Evolutionary conservation across 2,797 vertebrate species (phyloP), one percentile per base, ranked within the genome.

Genomic region (Allobates femoralis): DNA sequence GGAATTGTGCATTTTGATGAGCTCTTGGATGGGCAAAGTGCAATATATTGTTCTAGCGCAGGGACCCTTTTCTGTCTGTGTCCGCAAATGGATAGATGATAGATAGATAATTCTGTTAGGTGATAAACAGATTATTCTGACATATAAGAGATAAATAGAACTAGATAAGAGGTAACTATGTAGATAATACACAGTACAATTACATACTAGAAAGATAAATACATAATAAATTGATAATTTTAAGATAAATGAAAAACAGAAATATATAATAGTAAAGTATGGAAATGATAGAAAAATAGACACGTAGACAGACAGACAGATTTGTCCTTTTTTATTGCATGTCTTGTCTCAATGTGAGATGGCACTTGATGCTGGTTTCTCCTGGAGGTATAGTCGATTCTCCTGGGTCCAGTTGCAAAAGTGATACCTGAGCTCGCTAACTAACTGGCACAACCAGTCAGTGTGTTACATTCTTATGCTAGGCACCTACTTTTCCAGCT

Each of bases 401-500:
- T 67, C 64, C 18, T 67, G 64, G 64, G 28, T 67, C 30, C 3
- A 28, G 19, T 64, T 66, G 30, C 62, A 66, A 66, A 23, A 69
- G 30, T 21, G 66, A 69, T 69, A 69, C 66, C 32, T 69, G 66
- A 37, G 30, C 66, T 16, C 21, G 34, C 6, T 8, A 69, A 37
- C n/a, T 37, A 69, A 19, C 30, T 69, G 32, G 66, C 66, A 69
- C 30, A 37, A 69, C 32, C 66, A 69, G 64, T 67, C 64, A 34
- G 66, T 34, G 16, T 34, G 34, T 69, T 37, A 69, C 32, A 69
- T 69, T 69, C 66, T 69, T 69, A 69, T 69, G 66, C 66, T 32
- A 67, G 30, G 30, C 30, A 19, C 30, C 64, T 34, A 67, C 16
- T 16, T 67, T 3, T 10, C 30, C 64, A 67, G 64, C 64, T 67